Conservation (phyloP, 1,140 invertebrate genomes). For the Arion vulgaris region DNA sequence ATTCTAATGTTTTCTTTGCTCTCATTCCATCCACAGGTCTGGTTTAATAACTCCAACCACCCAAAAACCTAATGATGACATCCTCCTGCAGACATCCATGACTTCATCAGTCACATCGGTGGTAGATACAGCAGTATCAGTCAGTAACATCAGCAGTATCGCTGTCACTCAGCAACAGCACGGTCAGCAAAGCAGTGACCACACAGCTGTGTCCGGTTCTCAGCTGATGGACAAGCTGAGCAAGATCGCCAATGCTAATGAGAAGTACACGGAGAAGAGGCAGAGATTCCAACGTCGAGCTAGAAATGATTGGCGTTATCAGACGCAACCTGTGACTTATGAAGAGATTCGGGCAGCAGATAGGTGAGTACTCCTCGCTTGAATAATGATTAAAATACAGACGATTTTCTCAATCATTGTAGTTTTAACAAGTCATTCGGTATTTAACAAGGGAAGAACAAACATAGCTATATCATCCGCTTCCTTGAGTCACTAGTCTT, state of each 20-base stretch:
- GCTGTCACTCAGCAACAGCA: neutral
- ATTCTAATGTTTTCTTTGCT: too few species aligned
- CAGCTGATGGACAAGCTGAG: constrained; percentile 56
- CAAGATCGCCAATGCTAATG: constrained; percentile 45
- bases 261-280: constrained; percentile 39
- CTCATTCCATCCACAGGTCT: constrained; percentile 34
- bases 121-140: neutral
- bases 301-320: constrained; percentile 55
- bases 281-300: constrained; percentile 46
- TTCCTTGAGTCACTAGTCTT: too few species aligned
- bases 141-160: neutral
- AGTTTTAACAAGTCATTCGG: too few species aligned
- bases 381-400: too few species aligned
- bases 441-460: too few species aligned
- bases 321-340: constrained; percentile 60
- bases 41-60: constrained; percentile 35
- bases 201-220: constrained; percentile 39
- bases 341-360: constrained; percentile 63
- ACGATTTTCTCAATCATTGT: too few species aligned
- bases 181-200: neutral
- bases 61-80: constrained; percentile 24
- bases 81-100: neutral
- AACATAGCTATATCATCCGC: too few species aligned
- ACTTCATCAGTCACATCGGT: neutral
- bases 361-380: constrained; percentile 56